These are phyloP conservation scores for Phacellophora camtschatica DNA, from an alignment of 30 jellyfish, hydroid and myxozoan species.

Conservation along the genomic window DNA sequence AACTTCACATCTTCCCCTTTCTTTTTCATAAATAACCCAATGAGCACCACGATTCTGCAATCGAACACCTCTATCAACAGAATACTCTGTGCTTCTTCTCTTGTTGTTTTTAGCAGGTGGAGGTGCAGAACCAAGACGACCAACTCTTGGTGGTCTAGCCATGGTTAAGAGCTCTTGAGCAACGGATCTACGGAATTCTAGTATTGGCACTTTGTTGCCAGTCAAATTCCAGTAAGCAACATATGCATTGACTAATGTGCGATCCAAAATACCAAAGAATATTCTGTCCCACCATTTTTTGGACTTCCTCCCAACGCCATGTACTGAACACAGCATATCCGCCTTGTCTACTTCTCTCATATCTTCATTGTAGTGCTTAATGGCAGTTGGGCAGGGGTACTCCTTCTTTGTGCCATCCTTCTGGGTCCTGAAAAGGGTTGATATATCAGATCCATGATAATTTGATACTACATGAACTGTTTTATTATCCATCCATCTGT, in stretches of 20 bases:
- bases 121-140: constrained; percentile 63
- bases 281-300: constrained; percentile 82
- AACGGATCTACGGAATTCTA: constrained; percentile 70
- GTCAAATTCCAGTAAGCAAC: constrained; percentile 57
- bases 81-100: constrained; percentile 51
- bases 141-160: constrained; percentile 74
- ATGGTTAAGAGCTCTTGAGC: constrained; percentile 70
- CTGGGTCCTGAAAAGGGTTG: constrained; percentile 1
- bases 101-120: constrained; percentile 29
- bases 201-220: constrained; percentile 6
- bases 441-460: constrained; percentile 44
- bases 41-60: constrained; percentile 65
- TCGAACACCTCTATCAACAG: constrained; percentile 45
- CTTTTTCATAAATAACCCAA: constrained; percentile 49
- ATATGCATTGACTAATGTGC: constrained; percentile 73
- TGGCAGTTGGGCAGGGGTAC: constrained; percentile 43
- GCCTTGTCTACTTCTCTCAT: constrained; percentile 92
- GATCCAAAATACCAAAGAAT: constrained; percentile 62
- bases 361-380: constrained; percentile 50
- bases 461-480: constrained; percentile 62
- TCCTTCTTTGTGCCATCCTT: constrained; percentile 47
- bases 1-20: constrained; percentile 85
- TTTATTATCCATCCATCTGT: constrained; percentile 68
- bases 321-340: constrained; percentile 64
- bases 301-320: constrained; percentile 70